phyloP scores from a whole-genome alignment of 2,797 vertebrate species.

The Triplophysa bombifrons region DNA sequence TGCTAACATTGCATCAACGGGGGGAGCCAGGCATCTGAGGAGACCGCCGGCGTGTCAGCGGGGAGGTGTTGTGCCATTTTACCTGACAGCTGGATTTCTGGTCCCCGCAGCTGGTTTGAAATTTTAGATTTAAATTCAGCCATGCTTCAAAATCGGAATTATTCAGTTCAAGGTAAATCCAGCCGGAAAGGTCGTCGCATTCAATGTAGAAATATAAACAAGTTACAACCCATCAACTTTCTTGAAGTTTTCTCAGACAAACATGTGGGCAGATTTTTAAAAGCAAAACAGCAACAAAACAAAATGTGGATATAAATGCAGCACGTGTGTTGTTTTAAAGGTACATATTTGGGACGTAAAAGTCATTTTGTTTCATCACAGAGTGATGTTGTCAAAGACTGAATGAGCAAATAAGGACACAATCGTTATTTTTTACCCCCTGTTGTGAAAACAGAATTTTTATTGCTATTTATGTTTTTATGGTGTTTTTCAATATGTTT shows the following conservation, averaged over 20 bases:
- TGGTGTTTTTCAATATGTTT: too few relatives aligned
- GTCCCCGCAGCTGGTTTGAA: constrained; percentile 37
- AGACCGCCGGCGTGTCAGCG: constrained; percentile 36
- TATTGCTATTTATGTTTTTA: too few relatives aligned
- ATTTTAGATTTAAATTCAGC: constrained; percentile 53
- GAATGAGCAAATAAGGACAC: neutral
- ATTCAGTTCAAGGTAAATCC: constrained; percentile 43
- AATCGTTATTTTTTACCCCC: neutral
- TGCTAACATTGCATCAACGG: constrained; percentile 33
- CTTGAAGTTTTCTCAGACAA: neutral
- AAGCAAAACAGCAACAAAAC: neutral
- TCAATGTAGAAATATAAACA: constrained; percentile 21
- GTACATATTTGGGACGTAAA: neutral
- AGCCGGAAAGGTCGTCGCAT: constrained; percentile 16
- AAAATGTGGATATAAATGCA: neutral
- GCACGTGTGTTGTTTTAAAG: neutral
- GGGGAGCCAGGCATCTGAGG: constrained; percentile 36
- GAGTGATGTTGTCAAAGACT: neutral
- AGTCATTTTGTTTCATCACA: neutral
- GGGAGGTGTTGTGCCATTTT: constrained; percentile 50
- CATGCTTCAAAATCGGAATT: constrained; percentile 47
- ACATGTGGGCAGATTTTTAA: neutral
- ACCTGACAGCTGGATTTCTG: constrained; percentile 46
- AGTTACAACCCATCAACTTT: constrained; percentile 6
- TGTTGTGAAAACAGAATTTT: too few relatives aligned